Evolutionary conservation across 2,113 vertebrate genomes (phyloP).

Genomic region (Bos javanicus): DNA sequence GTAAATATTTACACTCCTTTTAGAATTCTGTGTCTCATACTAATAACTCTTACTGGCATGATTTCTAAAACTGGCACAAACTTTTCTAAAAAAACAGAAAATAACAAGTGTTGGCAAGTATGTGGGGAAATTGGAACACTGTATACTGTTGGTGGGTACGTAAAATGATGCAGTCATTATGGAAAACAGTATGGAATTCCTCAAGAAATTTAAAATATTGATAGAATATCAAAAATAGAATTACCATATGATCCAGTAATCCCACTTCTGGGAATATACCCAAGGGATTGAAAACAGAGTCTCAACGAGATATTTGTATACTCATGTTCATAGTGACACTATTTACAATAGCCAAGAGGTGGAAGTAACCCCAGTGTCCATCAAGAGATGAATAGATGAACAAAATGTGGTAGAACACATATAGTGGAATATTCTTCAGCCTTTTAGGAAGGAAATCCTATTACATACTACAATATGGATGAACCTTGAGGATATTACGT

Average conservation of each 20-base stretch:
- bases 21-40: not conserved
- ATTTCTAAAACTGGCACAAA: conserved; percentile 10
- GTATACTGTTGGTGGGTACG: not conserved
- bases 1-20: not conserved
- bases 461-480: not conserved
- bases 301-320: not conserved
- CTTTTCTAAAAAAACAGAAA: not conserved
- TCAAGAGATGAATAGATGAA: not conserved
- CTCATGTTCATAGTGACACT: not conserved
- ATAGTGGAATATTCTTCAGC: too few species aligned
- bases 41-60: not conserved
- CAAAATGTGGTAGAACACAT: not conserved
- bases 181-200: not conserved
- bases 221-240: not conserved
- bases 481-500: not conserved
- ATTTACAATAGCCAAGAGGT: not conserved
- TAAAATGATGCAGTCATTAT: not conserved
- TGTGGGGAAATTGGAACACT: not conserved
- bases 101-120: not conserved
- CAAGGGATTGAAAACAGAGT: not conserved
- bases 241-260: not conserved
- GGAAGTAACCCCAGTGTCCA: not conserved
- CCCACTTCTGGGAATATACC: not conserved
- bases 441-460: not conserved
- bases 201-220: not conserved